Percentiles rank a stretch among this genome's conserved stretches.
These are phyloP conservation scores for Macropodus opercularis DNA, from an alignment of 2,797 vertebrate genomes.

Conservation along the genomic window DNA sequence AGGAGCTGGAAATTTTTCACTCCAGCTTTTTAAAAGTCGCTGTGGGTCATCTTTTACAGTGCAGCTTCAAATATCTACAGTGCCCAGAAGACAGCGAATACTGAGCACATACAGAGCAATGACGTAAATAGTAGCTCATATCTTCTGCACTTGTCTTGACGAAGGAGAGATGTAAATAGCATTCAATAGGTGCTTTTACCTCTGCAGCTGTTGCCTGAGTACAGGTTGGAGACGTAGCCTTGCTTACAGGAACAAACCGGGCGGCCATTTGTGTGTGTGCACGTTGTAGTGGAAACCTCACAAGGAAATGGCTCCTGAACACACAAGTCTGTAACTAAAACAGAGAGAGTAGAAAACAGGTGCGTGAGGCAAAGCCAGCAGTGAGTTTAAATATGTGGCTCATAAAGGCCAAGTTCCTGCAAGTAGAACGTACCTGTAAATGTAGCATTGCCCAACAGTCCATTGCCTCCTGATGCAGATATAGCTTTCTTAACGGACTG, in stretches of 20 bases:
- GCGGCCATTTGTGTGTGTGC: background rate
- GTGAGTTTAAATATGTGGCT: background rate
- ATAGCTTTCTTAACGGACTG: conserved; percentile 4
- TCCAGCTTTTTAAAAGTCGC: conserved; percentile 11
- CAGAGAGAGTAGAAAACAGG: background rate
- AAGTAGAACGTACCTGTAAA: conserved; percentile 51
- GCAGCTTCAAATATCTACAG: conserved; percentile 6
- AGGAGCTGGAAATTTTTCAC: conserved; percentile 20
- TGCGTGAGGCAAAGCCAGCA: background rate
- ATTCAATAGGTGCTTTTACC: conserved; percentile 53
- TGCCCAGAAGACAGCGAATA: background rate
- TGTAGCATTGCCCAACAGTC: conserved; percentile 24
- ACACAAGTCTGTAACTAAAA: conserved; percentile 59
- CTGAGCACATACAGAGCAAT: background rate
- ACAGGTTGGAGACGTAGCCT: conserved; percentile 60
- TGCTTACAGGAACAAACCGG: conserved; percentile 65
- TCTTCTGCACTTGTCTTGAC: background rate
- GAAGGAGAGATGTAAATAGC: background rate
- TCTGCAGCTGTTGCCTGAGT: conserved; percentile 69
- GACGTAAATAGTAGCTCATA: background rate
- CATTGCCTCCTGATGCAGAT: rapidly evolving
- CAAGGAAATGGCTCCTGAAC: conserved; percentile 37
- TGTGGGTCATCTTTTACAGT: conserved; percentile 16
- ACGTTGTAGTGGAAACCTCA: conserved; percentile 53
- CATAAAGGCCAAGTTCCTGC: background rate